Base-by-base conservation (phyloP, 2,797 vertebrate species). In the Eupleurogrammus muticus region DNA sequence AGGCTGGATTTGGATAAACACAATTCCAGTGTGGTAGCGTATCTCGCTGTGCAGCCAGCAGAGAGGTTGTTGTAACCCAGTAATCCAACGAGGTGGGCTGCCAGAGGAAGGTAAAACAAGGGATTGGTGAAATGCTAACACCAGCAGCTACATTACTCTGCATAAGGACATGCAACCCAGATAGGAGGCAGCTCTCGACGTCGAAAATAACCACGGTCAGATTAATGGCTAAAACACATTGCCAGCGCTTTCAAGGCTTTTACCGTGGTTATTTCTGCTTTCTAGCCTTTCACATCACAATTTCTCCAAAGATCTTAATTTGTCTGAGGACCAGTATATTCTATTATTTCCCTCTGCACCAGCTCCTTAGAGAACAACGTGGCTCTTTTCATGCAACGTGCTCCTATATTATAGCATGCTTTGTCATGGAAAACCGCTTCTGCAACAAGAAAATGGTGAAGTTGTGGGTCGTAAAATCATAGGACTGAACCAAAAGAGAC, bases 21-120 rank as follows among this genome's bases (percentile, higher is more conserved):
- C 0, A 12, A 69, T 62, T 73, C 66, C 74, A 60, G 63, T 77
- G 61, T 52, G 53, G 57, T 61, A 48, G 61, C 80, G 57, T 61
- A 48, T 66, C 80, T 81, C 21, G n/a, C 17, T 32, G 23, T 23
- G 54, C 69, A 83, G 79, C 63, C 70, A 70, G 77, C 52, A 21
- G 66, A 71, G 62, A 73, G 70, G 51, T 68, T 66, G 70, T 74
- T 80, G 59, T 84, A 79, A 82, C 69, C 77, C 78, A 64, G 69
- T 75, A 72, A 81, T 83, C 77, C 77, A 79, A 82, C 3, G 28
- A 28, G 28, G 3, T 28, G 6, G 28, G 28, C 73, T 79, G 81
- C 76, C 73, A 79, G 65, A 81, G 60, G 58, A 85, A 68, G 32
- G 48, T n/a, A 53, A 79, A 71, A 76, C 75, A 78, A 76, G 68